phyloP scores from a whole-genome alignment of 2,888 invertebrate species.

The Rotaria magnacalcarata region DNA sequence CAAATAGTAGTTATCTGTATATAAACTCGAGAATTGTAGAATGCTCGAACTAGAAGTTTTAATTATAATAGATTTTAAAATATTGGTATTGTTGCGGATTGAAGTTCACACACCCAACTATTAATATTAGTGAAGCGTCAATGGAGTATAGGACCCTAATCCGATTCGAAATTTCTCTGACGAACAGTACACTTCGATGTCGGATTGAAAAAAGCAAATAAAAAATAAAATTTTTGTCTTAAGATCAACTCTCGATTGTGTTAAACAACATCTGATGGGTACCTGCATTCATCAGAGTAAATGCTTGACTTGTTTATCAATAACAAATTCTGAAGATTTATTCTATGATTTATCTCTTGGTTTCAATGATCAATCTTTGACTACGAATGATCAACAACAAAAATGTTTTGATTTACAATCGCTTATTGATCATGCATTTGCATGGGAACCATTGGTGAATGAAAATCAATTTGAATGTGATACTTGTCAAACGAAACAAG shows the following conservation, averaged over 20 bases:
- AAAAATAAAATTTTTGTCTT: background rate
- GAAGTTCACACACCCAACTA: too few relatives aligned
- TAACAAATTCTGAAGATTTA: background rate
- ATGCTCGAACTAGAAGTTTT: too few relatives aligned
- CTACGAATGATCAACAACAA: background rate
- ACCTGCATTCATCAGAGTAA: background rate
- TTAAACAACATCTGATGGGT: conserved; percentile 12
- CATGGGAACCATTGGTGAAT: background rate
- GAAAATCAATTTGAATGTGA: conserved; percentile 34
- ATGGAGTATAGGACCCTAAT: too few relatives aligned
- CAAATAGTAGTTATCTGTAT: too few relatives aligned
- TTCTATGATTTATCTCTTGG: conserved; percentile 9
- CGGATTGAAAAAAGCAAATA: too few relatives aligned
- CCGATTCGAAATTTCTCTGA: too few relatives aligned
- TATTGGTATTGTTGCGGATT: too few relatives aligned
- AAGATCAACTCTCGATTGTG: background rate
- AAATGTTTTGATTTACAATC: background rate
- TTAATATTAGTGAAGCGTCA: too few relatives aligned
- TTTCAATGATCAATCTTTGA: background rate
- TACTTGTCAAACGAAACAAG: conserved; percentile 1
- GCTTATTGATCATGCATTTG: conserved; percentile 16
- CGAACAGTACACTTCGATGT: too few relatives aligned
- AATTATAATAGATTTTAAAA: too few relatives aligned
- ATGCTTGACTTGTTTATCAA: conserved; percentile 15
- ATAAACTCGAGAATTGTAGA: too few relatives aligned